A percentile compares a stretch with the other conserved stretches of the same genome.
phyloP scores from a whole-genome alignment of 2,113 vertebrate genomes.

The Platichthys stellatus region DNA sequence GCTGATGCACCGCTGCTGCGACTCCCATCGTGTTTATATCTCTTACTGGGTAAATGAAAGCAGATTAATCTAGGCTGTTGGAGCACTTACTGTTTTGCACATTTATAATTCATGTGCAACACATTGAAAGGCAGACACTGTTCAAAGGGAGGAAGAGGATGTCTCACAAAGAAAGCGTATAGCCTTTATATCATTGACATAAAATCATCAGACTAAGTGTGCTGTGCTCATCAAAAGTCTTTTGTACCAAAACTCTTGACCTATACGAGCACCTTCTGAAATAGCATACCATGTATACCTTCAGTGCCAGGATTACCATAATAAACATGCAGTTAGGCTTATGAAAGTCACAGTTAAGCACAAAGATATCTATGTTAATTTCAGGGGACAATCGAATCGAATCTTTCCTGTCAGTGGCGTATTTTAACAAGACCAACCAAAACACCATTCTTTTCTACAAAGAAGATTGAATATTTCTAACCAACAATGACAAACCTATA shows the following conservation, averaged over 20 bases:
- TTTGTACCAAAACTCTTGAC: background rate
- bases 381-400: too few relatives aligned
- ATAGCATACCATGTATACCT: background rate
- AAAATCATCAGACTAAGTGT: slow-evolving; percentile 3
- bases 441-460: too few relatives aligned
- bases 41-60: slow-evolving; percentile 5
- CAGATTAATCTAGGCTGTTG: slow-evolving; percentile 16
- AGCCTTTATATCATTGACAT: slow-evolving; percentile 35
- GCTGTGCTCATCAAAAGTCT: background rate
- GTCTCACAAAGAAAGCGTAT: slow-evolving; percentile 21
- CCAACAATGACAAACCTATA: too few relatives aligned
- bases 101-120: slow-evolving; percentile 50
- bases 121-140: slow-evolving; percentile 38
- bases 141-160: slow-evolving; percentile 12
- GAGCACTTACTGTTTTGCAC: slow-evolving; percentile 7
- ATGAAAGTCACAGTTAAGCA: too few relatives aligned
- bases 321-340: background rate
- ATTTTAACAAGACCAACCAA: too few relatives aligned
- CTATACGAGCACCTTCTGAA: background rate
- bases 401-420: too few relatives aligned
- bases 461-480: too few relatives aligned
- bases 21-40: background rate
- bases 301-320: too few relatives aligned
- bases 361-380: too few relatives aligned
- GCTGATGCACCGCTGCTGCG: background rate